Evolutionary conservation across 2,113 vertebrate genomes (phyloP).

Genomic region (Seriola rivoliana): DNA sequence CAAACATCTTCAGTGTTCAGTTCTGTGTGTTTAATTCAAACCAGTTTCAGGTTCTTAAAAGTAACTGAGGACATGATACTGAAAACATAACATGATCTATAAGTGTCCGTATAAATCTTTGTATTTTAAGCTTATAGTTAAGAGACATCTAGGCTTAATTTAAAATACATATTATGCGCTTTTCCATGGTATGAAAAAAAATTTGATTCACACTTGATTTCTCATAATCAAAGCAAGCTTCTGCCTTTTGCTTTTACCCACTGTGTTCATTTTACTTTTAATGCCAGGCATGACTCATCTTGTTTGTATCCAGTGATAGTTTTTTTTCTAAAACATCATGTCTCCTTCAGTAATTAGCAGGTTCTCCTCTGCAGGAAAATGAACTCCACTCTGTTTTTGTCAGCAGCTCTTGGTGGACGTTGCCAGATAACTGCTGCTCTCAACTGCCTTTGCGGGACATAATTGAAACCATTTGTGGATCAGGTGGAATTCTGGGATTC

Average conservation of each 20-base stretch:
- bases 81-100: too few species aligned
- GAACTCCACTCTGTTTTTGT: constrained; percentile 57
- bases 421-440: constrained; percentile 79
- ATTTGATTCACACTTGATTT: not conserved
- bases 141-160: not conserved
- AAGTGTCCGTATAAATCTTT: not conserved
- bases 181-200: not conserved
- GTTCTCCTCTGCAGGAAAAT: constrained; percentile 56
- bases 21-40: not conserved
- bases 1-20: not conserved
- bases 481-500: constrained; percentile 92
- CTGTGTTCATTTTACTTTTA: constrained; percentile 15
- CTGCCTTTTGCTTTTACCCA: not conserved
- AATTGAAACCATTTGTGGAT: constrained; percentile 96
- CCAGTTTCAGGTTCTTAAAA: not conserved
- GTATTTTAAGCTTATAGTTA: not conserved
- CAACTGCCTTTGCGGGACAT: constrained; percentile 82
- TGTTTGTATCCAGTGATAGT: constrained; percentile 13
- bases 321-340: constrained; percentile 15
- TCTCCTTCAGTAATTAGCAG: constrained; percentile 63
- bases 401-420: constrained; percentile 69
- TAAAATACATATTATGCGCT: not conserved
- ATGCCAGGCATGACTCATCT: constrained; percentile 13
- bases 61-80: not conserved
- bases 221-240: not conserved